Percentiles rank a stretch among this genome's conserved stretches.
Conservation (phyloP, 2,888 invertebrate genomes). For the Nymphalis c-album region DNA sequence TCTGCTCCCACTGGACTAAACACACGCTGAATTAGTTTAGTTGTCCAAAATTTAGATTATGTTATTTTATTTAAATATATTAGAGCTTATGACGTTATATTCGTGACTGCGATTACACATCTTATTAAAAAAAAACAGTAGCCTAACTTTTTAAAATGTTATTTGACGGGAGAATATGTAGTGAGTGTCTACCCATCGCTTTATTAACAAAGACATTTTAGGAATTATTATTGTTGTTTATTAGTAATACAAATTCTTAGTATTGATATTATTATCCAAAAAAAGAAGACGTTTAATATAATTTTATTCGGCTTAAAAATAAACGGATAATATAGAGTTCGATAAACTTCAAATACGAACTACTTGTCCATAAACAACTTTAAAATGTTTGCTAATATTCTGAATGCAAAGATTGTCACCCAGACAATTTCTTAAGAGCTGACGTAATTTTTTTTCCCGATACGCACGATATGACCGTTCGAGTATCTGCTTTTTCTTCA, state of each 20-base stretch:
- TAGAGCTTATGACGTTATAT: too few species aligned
- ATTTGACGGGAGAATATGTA: too few species aligned
- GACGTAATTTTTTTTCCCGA: constrained; percentile 3
- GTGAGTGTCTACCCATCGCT: too few species aligned
- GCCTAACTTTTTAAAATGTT: too few species aligned
- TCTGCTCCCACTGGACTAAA: constrained; percentile 92
- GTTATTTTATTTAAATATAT: too few species aligned
- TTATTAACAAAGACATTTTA: too few species aligned
- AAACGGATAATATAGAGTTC: constrained; percentile 6
- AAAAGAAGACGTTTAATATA: neutral
- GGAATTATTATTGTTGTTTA: too few species aligned
- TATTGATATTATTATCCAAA: neutral
- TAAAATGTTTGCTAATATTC: constrained; percentile 18
- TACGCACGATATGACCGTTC: neutral
- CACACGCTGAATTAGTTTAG: constrained; percentile 43
- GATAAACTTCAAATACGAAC: constrained; percentile 10
- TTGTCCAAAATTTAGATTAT: neutral
- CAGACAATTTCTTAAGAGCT: constrained; percentile 12
- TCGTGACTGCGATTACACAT: too few species aligned
- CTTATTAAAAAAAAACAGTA: too few species aligned
- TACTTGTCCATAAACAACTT: constrained; percentile 3
- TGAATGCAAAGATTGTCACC: constrained; percentile 10
- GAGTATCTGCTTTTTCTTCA: constrained; percentile 12
- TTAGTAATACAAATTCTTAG: neutral
- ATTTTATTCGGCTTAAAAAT: neutral